Evolutionary conservation across 37 sponge, comb jelly and placozoan genomes (phyloP), one percentile per base, ranked within the genome.

Genomic region (Lycopodina hypogea): DNA sequence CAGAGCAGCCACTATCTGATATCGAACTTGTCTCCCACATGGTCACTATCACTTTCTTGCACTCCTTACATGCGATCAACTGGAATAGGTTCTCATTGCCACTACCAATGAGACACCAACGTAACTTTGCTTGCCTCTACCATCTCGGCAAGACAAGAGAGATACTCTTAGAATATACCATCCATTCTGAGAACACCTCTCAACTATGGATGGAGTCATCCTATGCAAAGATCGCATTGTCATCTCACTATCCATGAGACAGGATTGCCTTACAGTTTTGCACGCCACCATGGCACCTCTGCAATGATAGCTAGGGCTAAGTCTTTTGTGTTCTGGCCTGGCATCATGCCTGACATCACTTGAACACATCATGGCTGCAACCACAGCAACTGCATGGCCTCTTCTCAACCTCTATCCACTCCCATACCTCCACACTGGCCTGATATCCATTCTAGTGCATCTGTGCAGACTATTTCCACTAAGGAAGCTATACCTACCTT

Each of bases 381-480:
- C 8, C 71, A 80, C 38, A 69, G 80, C 71, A 80, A 80, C 41
- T 32, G 60, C 22, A 69, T 69, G 80, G 71, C 80, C 57, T 71
- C 80, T 60, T 76, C 79, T 22, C 79, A 78, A 39, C 68, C 69
- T 17, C 68, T 69, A 30, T 35, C 66, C 42, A 68, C 68, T 53
- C 79, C 79, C 2, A 78, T 39, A 78, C 56, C 69, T 18, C 79
- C 37, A 78, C 39, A 14, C 55, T 67, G 30, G n/a, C 69, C 22
- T 68, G 30, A 32, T 78, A 78, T 38, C 68, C 79, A 17, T 78
- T 78, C 38, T 69, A 78, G 29, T 78, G 80, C 60, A 80, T 69
- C 11, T 80, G 80, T 69, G 71, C 80, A 40, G 80, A 80, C 70
- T 80, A 80, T 38, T 80, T 80, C 59, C 69, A 69, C 61, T 70